These are phyloP conservation scores for Ochropleura leucogaster DNA, from an alignment of 2,888 invertebrate genomes.

Conservation along the genomic window DNA sequence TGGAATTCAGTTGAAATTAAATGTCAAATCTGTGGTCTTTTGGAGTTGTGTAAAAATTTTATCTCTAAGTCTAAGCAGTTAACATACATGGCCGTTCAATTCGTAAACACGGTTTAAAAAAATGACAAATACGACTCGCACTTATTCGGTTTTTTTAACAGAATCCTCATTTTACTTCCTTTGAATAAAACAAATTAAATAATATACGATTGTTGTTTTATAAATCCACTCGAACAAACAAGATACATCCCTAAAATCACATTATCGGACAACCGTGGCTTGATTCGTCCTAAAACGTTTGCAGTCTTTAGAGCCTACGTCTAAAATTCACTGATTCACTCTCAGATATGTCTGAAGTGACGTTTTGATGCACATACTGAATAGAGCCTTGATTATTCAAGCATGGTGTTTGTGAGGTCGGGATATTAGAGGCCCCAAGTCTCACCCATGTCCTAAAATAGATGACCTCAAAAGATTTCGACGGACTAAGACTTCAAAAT, in stretches of 20 bases:
- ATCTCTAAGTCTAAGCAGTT: too few species aligned
- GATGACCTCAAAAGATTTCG: conserved; percentile 58
- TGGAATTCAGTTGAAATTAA: too few species aligned
- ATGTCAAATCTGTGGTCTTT: too few species aligned
- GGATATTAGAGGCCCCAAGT: conserved; percentile 33
- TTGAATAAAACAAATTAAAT: neutral
- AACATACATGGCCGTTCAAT: too few species aligned
- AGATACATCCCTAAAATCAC: conserved; percentile 34
- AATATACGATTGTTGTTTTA: neutral
- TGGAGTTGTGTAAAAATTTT: too few species aligned
- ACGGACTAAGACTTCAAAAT: conserved; percentile 38
- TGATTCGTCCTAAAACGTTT: conserved; percentile 32
- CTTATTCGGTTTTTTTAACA: neutral
- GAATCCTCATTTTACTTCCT: neutral
- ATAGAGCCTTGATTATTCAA: conserved; percentile 64
- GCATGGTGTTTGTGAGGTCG: conserved; percentile 40
- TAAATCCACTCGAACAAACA: neutral
- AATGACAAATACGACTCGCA: too few species aligned
- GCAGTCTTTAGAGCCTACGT: conserved; percentile 20
- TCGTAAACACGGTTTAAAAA: too few species aligned
- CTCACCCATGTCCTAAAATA: conserved; percentile 53
- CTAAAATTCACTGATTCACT: conserved; percentile 50
- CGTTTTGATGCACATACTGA: conserved; percentile 54
- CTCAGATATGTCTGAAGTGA: conserved; percentile 44
- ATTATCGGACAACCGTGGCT: conserved; percentile 21